These are phyloP conservation scores for Petrocephalus zakoni DNA, from an alignment of 2,113 vertebrate species.

Conservation along the genomic window DNA sequence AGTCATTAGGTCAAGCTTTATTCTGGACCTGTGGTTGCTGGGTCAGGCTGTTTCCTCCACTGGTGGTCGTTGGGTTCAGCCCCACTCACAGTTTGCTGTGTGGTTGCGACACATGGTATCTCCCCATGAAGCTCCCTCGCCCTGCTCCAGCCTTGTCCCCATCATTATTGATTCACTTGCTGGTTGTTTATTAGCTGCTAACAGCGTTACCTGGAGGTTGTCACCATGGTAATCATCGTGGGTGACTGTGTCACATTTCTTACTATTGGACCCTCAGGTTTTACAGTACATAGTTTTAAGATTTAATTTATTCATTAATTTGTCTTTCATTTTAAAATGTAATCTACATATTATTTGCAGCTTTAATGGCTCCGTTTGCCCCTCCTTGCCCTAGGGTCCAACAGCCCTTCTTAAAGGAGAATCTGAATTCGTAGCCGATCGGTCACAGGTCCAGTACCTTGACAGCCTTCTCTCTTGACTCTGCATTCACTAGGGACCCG, in stretches of 20 bases:
- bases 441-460: background rate
- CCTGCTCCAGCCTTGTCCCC: background rate
- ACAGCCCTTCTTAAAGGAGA: background rate
- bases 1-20: background rate
- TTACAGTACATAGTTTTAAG: background rate
- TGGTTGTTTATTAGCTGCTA: background rate
- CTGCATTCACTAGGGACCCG: background rate
- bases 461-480: background rate
- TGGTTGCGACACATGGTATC: background rate
- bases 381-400: background rate
- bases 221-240: background rate
- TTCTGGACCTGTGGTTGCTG: background rate
- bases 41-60: background rate
- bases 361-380: background rate
- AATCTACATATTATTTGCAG: conserved; percentile 7
- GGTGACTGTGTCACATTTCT: background rate
- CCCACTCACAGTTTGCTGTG: background rate
- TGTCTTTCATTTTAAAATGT: background rate
- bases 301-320: background rate
- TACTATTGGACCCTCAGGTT: background rate
- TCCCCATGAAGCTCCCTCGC: background rate
- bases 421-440: background rate
- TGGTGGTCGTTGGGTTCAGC: background rate
- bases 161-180: background rate
- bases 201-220: background rate